Evolutionary conservation across 2,888 invertebrate species (phyloP).

Genomic region (Agrypnus murinus): DNA sequence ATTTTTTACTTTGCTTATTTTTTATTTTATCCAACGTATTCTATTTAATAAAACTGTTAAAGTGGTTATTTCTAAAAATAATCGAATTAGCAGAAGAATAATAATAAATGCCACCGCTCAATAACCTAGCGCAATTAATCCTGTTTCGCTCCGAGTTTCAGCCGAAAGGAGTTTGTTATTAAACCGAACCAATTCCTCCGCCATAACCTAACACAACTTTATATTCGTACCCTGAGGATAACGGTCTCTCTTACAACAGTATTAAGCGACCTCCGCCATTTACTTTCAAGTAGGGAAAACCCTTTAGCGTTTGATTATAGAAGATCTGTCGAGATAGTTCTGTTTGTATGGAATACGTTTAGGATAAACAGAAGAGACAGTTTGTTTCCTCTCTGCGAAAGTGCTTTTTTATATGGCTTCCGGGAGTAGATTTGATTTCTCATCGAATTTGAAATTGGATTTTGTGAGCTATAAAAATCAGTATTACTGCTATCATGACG

Average conservation of each 20-base stretch:
- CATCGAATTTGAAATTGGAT: too few species aligned
- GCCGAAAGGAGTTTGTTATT: neutral
- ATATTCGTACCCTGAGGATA: neutral
- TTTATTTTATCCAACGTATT: too few species aligned
- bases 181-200: constrained; percentile 2
- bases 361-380: neutral
- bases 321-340: neutral
- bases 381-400: neutral
- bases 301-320: neutral
- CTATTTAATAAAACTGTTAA: too few species aligned
- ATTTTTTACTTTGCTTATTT: too few species aligned
- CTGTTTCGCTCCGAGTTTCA: neutral
- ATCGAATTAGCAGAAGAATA: too few species aligned
- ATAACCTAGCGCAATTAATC: too few species aligned
- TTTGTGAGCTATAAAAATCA: too few species aligned
- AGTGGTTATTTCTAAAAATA: too few species aligned
- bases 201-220: neutral
- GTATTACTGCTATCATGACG: too few species aligned
- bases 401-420: neutral
- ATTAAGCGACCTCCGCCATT: constrained; percentile 12
- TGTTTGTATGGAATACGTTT: neutral
- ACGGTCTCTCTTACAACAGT: constrained; percentile 2
- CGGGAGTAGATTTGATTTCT: too few species aligned
- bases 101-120: too few species aligned
- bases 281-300: neutral